These are phyloP conservation scores for Heteromormyrus szaboi DNA, from an alignment of 2,797 vertebrate species.

Conservation along the genomic window DNA sequence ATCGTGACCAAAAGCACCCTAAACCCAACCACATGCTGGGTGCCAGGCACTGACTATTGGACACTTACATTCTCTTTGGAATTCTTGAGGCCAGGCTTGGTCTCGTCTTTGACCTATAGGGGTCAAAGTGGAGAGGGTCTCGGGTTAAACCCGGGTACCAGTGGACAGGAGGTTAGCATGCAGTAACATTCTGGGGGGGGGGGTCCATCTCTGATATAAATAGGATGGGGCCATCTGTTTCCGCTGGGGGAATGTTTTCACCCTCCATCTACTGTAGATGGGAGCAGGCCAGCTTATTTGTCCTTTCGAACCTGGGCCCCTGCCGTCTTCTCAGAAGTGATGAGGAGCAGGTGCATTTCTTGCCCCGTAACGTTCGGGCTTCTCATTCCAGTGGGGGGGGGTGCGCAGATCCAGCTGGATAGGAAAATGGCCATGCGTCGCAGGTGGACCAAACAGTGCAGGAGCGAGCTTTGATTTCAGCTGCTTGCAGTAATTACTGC, in stretches of 20 bases:
- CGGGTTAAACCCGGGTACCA: constrained; percentile 37
- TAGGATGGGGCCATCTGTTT: constrained; percentile 38
- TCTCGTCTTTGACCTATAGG: constrained; percentile 92
- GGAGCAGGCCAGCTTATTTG: background rate
- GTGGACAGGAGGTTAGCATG: background rate
- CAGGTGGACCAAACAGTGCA: background rate
- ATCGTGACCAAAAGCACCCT: background rate
- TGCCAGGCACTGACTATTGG: background rate
- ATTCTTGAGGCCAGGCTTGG: constrained; percentile 68
- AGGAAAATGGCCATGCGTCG: background rate
- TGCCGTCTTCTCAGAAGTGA: background rate
- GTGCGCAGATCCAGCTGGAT: background rate
- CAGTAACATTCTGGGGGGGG: background rate
- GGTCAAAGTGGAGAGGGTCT: constrained; percentile 42
- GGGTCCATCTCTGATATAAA: constrained; percentile 26
- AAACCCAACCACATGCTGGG: background rate
- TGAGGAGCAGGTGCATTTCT: background rate
- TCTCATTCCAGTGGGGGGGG: background rate
- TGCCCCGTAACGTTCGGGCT: background rate
- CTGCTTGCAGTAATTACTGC: background rate
- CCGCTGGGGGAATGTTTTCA: constrained; percentile 12
- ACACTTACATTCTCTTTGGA: constrained; percentile 79
- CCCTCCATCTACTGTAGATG: background rate
- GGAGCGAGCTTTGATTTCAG: background rate
- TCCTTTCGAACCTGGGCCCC: background rate